These are phyloP conservation scores for Samia ricini DNA, from an alignment of 1,140 invertebrate species.

Conservation along the genomic window DNA sequence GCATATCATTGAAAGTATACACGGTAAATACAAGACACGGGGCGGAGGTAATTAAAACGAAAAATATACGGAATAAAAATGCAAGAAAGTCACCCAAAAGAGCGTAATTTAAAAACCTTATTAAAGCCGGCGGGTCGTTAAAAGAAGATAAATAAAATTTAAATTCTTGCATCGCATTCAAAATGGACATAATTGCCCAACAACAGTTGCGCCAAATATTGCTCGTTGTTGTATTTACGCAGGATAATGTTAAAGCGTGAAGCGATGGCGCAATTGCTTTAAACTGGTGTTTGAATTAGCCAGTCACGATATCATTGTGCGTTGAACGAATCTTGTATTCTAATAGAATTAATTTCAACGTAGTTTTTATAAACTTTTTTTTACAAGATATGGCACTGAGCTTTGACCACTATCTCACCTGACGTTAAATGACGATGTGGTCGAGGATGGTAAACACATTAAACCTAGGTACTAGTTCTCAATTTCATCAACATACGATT, in stretches of 20 bases:
- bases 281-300: background rate
- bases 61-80: background rate
- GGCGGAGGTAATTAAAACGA: background rate
- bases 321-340: too few species aligned
- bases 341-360: too few species aligned
- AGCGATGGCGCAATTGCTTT: background rate
- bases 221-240: background rate
- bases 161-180: conserved; percentile 6
- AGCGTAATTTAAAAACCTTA: conserved; percentile 8
- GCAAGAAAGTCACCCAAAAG: background rate
- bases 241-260: conserved; percentile 4
- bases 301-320: background rate
- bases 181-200: background rate
- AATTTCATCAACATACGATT: too few species aligned
- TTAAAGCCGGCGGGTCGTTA: conserved; percentile 6
- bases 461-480: too few species aligned
- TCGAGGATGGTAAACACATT: too few species aligned
- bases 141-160: conserved; percentile 2
- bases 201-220: background rate
- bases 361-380: too few species aligned
- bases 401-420: too few species aligned
- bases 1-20: background rate
- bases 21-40: background rate
- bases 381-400: too few species aligned
- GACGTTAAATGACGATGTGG: too few species aligned